phyloP scores from a whole-genome alignment of 2,797 vertebrate genomes.

The Poecilia wingei region DNA sequence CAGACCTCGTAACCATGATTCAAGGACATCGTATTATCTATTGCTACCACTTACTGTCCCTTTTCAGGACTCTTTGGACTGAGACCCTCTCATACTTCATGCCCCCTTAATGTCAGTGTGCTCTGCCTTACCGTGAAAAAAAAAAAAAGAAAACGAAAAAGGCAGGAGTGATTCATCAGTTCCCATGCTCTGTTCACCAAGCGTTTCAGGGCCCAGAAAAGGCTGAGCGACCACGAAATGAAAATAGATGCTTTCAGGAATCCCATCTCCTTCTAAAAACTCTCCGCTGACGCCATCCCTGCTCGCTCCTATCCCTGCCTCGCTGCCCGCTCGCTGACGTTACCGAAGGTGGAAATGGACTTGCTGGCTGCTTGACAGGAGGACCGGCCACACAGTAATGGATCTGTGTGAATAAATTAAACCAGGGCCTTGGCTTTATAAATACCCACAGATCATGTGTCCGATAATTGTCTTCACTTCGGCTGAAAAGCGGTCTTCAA shows the following conservation, averaged over 20 bases:
- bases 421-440: conserved; percentile 78
- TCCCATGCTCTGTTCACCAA: conserved; percentile 67
- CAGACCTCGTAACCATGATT: conserved; percentile 23
- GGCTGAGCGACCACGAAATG: conserved; percentile 71
- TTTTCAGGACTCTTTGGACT: conserved; percentile 29
- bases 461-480: conserved; percentile 76
- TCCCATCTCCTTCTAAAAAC: conserved; percentile 79
- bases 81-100: conserved; percentile 43
- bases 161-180: conserved; percentile 68
- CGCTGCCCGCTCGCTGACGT: conserved; percentile 28
- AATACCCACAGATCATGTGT: conserved; percentile 80
- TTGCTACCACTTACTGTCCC: conserved; percentile 23
- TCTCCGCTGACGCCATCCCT: conserved; percentile 59
- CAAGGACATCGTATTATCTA: conserved; percentile 26
- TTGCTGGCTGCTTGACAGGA: conserved; percentile 55
- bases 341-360: conserved; percentile 62
- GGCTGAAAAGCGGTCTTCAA: conserved; percentile 64
- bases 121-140: conserved; percentile 49
- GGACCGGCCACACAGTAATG: conserved; percentile 74
- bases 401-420: conserved; percentile 81
- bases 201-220: conserved; percentile 79
- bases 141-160: conserved; percentile 18
- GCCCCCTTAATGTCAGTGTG: conserved; percentile 55
- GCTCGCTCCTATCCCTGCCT: conserved; percentile 36
- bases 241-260: conserved; percentile 87